Conservation (phyloP, 2,113 vertebrate species). For the Amazona vittata region DNA sequence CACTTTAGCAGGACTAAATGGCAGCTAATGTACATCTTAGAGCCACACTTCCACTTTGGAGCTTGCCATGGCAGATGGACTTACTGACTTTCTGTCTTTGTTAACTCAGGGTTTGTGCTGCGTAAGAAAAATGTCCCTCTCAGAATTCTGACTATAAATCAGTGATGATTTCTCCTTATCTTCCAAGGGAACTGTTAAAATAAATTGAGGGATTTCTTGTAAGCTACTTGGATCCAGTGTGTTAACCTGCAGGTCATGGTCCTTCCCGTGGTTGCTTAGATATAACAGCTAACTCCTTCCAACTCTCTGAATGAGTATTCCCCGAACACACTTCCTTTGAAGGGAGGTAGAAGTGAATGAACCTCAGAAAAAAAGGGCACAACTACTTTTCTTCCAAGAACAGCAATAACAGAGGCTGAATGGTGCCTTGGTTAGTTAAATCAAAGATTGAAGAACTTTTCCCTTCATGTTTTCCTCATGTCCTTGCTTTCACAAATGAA, state of each 20-base stretch:
- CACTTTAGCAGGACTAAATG: rapidly evolving
- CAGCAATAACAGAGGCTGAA: neutral
- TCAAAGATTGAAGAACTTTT: neutral
- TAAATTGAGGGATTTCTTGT: neutral
- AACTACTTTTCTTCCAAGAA: neutral
- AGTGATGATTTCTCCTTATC: neutral
- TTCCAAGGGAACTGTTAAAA: neutral
- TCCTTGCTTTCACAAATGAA: neutral
- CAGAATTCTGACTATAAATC: neutral
- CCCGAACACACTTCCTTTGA: neutral
- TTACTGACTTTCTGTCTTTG: neutral
- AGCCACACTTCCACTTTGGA: neutral
- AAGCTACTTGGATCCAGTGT: neutral
- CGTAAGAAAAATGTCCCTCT: neutral
- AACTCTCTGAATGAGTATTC: neutral
- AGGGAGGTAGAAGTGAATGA: neutral
- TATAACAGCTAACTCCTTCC: neutral
- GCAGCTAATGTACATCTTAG: neutral
- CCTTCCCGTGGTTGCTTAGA: neutral
- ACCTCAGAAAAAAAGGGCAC: neutral
- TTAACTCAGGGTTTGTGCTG: neutral
- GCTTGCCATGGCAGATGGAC: neutral
- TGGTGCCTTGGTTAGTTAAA: neutral
- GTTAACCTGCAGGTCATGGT: neutral
- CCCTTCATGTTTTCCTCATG: neutral